phyloP scores from a whole-genome alignment of 2,797 vertebrate genomes.

The Pyrrhura leucotis region DNA sequence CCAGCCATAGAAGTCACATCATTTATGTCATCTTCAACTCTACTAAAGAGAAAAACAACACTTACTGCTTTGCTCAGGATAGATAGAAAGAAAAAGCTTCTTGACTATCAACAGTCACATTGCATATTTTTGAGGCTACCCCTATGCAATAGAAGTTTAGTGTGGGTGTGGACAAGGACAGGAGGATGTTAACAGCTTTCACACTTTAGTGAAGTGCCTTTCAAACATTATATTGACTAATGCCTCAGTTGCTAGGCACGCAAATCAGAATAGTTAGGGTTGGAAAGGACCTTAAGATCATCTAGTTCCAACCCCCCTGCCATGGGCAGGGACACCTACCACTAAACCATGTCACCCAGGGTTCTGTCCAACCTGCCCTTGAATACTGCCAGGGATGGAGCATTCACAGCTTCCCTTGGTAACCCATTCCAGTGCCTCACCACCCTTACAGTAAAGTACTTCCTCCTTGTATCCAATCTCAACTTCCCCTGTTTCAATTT shows the following conservation, averaged over 20 bases:
- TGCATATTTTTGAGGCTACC: not conserved
- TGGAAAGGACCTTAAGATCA: no score
- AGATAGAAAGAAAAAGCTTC: not conserved
- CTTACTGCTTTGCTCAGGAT: not conserved
- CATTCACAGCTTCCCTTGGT: no score
- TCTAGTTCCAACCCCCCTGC: no score
- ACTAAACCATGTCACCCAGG: no score
- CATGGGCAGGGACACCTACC: no score
- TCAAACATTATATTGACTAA: not conserved
- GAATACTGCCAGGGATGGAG: no score
- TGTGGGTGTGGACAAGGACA: not conserved
- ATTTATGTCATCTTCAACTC: slow-evolving; percentile 89
- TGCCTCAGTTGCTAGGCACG: not conserved
- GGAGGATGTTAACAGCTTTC: not conserved
- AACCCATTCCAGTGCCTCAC: no score
- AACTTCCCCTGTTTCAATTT: no score
- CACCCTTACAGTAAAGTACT: no score
- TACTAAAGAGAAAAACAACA: slow-evolving; percentile 40
- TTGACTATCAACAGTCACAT: not conserved
- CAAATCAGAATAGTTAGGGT: not conserved
- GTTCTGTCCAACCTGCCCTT: no score
- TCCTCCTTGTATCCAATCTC: no score
- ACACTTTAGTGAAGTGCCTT: not conserved
- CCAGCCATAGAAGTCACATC: slow-evolving; percentile 90
- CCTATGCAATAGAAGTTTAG: not conserved